phyloP scores from a whole-genome alignment of 2,888 invertebrate genomes.

The Rhopalosiphum nymphaeae region DNA sequence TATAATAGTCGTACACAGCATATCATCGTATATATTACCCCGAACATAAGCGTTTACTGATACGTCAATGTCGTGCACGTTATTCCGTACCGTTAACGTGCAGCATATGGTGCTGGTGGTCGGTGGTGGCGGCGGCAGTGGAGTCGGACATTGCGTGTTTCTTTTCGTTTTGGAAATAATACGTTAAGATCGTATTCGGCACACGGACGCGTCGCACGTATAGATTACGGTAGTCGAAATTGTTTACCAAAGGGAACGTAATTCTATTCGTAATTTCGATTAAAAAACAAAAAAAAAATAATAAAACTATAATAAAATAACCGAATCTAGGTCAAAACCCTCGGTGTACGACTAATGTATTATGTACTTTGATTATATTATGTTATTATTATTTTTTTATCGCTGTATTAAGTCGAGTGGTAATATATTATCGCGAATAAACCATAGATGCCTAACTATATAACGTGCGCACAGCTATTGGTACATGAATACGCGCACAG shows the following conservation, averaged over 20 bases:
- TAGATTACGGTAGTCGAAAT: conserved; percentile 2
- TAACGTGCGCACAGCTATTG: background rate
- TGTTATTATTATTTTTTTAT: background rate
- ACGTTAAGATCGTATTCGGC: background rate
- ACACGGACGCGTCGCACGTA: background rate
- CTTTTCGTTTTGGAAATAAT: background rate
- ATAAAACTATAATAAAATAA: background rate
- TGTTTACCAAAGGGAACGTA: background rate
- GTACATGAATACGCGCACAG: background rate
- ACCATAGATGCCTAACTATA: background rate
- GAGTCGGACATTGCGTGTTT: background rate
- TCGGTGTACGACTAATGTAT: background rate
- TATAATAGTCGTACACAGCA: background rate
- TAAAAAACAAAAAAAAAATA: background rate
- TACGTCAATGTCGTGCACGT: conserved; percentile 13
- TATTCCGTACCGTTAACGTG: background rate
- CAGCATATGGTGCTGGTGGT: background rate
- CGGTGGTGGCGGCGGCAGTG: background rate
- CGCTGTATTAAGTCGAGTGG: background rate
- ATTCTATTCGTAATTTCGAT: background rate
- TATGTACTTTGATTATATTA: background rate
- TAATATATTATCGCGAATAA: background rate
- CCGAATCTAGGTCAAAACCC: background rate
- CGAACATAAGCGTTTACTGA: background rate
- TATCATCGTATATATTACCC: background rate